phyloP scores from a whole-genome alignment of 2,888 invertebrate genomes.

The Cheilosia variabilis region DNA sequence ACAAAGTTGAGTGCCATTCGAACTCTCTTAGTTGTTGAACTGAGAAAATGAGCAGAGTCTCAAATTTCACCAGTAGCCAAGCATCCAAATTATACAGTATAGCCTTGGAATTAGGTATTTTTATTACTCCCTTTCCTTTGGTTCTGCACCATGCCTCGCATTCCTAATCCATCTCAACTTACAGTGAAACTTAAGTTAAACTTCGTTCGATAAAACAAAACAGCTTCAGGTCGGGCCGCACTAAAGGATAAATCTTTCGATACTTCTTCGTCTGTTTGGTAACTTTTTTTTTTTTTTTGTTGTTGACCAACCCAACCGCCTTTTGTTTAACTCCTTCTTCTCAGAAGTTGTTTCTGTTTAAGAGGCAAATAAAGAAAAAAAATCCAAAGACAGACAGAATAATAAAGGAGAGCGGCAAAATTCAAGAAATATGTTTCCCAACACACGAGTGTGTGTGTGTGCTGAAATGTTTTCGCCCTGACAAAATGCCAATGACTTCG shows the following conservation, averaged over 20 bases:
- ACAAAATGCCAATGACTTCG: constrained; percentile 73
- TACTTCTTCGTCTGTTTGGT: constrained; percentile 28
- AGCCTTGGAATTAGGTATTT: not conserved
- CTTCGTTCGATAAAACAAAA: constrained; percentile 41
- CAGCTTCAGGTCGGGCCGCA: constrained; percentile 28
- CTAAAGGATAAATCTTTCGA: constrained; percentile 64
- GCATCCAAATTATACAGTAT: not conserved
- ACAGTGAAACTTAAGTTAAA: constrained; percentile 34
- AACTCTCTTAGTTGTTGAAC: not conserved
- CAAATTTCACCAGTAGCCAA: too few species aligned
- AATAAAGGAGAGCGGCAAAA: constrained; percentile 59
- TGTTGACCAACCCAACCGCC: constrained; percentile 49
- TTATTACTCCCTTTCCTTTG: too few species aligned
- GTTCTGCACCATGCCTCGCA: not conserved
- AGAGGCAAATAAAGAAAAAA: constrained; percentile 19
- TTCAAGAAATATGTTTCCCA: constrained; percentile 69
- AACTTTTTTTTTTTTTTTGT: constrained; percentile 1
- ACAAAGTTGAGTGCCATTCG: not conserved
- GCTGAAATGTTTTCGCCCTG: constrained; percentile 51
- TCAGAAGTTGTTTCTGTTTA: constrained; percentile 47
- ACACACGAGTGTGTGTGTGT: constrained; percentile 2
- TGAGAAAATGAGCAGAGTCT: not conserved
- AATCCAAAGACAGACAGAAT: constrained; percentile 43
- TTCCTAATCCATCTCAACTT: not conserved
- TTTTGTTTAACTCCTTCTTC: constrained; percentile 60